Percentiles rank a stretch among this genome's conserved stretches.
Conservation (phyloP, 2,113 vertebrate species). For the Pipra filicauda region DNA sequence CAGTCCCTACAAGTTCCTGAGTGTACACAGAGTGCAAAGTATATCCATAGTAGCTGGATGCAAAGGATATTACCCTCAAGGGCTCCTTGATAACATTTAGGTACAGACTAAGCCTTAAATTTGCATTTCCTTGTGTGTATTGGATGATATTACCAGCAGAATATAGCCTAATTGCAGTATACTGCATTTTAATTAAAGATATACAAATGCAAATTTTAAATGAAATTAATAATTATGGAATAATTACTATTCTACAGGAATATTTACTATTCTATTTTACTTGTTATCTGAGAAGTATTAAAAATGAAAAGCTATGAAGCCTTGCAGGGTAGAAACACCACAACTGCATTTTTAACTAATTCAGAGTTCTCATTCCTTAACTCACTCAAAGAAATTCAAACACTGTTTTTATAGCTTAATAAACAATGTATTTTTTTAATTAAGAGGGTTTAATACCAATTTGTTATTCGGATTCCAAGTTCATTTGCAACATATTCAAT, state of each 20-base stretch:
- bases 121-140: background rate
- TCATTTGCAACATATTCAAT: background rate
- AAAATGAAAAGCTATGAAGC: background rate
- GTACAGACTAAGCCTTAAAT: background rate
- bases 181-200: background rate
- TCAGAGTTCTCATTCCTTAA: background rate
- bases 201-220: background rate
- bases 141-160: background rate
- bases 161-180: background rate
- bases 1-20: background rate
- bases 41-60: background rate
- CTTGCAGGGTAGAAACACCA: background rate
- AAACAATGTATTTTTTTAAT: background rate
- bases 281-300: background rate
- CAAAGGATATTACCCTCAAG: background rate
- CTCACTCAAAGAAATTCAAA: background rate
- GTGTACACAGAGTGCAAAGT: rapidly evolving
- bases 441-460: background rate
- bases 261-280: background rate
- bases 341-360: background rate
- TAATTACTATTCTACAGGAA: background rate
- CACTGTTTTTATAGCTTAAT: background rate
- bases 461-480: background rate
- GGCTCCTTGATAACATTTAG: background rate
- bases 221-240: background rate